A percentile compares a stretch with the other conserved stretches of the same genome.
These are phyloP conservation scores for Macrochelys suwanniensis DNA, from an alignment of 2,797 vertebrate genomes.

Conservation along the genomic window DNA sequence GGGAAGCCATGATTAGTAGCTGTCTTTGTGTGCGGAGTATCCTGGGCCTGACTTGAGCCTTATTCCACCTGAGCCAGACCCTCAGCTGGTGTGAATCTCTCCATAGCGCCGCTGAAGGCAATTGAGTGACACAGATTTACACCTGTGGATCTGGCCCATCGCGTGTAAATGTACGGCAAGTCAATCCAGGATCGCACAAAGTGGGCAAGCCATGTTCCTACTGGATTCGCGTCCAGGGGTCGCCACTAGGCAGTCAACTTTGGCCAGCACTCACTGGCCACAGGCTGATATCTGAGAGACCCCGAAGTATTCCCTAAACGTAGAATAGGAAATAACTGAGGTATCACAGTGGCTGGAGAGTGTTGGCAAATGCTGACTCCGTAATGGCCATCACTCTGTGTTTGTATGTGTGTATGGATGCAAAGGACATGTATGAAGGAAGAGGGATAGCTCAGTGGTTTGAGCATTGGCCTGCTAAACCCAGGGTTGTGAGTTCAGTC, in stretches of 20 bases:
- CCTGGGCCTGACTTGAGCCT: fast-evolving
- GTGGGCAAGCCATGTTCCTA: background rate
- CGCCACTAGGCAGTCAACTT: no score
- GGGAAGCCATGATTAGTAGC: background rate
- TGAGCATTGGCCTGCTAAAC: no score
- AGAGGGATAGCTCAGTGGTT: no score
- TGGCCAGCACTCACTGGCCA: background rate
- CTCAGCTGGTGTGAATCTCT: background rate
- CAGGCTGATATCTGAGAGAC: background rate
- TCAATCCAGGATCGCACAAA: background rate
- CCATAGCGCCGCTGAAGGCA: background rate
- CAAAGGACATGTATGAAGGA: no score
- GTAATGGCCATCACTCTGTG: background rate
- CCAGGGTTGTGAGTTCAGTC: no score
- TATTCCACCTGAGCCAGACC: no score
- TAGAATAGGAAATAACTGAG: fast-evolving
- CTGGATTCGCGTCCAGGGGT: no score
- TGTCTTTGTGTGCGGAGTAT: fast-evolving
- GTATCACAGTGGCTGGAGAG: background rate
- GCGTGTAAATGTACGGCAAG: background rate
- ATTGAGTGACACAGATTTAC: background rate
- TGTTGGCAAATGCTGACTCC: background rate
- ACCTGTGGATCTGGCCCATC: background rate
- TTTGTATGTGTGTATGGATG: background rate
- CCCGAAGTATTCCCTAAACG: background rate